Evolutionary conservation across 2,797 vertebrate species (phyloP).

Genomic region (Discoglossus pictus): DNA sequence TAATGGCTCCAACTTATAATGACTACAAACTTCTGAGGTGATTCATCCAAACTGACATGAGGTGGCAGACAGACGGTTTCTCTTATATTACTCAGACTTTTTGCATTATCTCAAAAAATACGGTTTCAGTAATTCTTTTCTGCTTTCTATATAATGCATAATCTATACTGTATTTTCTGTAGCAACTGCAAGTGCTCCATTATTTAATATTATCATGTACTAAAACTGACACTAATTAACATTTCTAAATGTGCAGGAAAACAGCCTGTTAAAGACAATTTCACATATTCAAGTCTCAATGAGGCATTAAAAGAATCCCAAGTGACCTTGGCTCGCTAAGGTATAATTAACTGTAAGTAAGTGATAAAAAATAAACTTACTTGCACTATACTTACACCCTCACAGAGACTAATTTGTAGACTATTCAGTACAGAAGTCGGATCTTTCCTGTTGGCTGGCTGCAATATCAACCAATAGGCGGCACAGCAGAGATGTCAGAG

Average conservation of each 20-base stretch:
- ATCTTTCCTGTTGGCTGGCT: no score
- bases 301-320: no score
- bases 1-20: slow-evolving; percentile 30
- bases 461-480: no score
- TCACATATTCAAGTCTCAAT: no score
- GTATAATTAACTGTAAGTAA: no score
- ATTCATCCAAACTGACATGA: slow-evolving; percentile 34
- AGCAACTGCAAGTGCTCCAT: slow-evolving; percentile 24
- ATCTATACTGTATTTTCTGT: slow-evolving; percentile 24
- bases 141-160: slow-evolving; percentile 3
- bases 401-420: no score
- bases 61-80: slow-evolving; percentile 8
- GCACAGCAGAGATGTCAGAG: no score
- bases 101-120: not conserved
- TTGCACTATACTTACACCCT: no score
- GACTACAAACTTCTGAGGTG: slow-evolving; percentile 28
- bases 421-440: no score
- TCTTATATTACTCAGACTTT: slow-evolving; percentile 3
- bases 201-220: slow-evolving; percentile 9
- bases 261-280: no score
- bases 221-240: not conserved
- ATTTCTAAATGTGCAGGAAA: slow-evolving; percentile 3
- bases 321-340: no score
- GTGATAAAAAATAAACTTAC: no score
- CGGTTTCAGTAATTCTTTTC: not conserved